These are phyloP conservation scores for Marmota monax DNA, from an alignment of 2,113 vertebrate species.

Conservation along the genomic window DNA sequence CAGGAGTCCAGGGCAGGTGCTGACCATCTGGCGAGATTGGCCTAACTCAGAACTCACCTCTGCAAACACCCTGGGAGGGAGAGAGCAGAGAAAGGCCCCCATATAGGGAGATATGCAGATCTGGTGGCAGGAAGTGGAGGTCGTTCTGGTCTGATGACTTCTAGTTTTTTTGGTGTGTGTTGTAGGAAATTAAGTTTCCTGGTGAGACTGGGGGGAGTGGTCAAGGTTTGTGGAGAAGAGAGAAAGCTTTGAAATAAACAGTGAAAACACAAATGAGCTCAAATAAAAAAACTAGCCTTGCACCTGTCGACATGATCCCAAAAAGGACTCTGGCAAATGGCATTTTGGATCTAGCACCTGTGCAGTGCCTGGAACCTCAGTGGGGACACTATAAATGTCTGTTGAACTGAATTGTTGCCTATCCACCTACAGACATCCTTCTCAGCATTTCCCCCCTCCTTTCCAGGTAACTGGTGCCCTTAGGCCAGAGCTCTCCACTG, in stretches of 20 bases:
- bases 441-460: not conserved
- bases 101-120: not conserved
- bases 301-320: too few species aligned
- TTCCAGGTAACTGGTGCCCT: not conserved
- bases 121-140: conserved; percentile 66
- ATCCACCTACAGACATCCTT: not conserved
- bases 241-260: conserved; percentile 38
- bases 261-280: not conserved
- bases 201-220: conserved; percentile 14
- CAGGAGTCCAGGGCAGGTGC: not conserved
- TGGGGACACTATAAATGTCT: not conserved
- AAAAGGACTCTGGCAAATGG: not conserved
- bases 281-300: not conserved
- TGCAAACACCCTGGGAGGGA: not conserved
- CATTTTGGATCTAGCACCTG: not conserved
- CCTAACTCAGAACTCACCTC: not conserved
- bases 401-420: not conserved
- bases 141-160: conserved; percentile 50
- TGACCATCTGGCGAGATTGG: not conserved
- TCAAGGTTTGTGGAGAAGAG: not conserved
- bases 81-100: not conserved
- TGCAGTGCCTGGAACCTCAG: too few species aligned
- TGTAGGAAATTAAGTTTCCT: conserved; percentile 66
- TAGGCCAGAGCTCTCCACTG: not conserved
- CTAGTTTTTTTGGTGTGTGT: conserved; percentile 44